These are phyloP conservation scores for Amiota minor DNA, from an alignment of 2,888 invertebrate species.

Conservation along the genomic window DNA sequence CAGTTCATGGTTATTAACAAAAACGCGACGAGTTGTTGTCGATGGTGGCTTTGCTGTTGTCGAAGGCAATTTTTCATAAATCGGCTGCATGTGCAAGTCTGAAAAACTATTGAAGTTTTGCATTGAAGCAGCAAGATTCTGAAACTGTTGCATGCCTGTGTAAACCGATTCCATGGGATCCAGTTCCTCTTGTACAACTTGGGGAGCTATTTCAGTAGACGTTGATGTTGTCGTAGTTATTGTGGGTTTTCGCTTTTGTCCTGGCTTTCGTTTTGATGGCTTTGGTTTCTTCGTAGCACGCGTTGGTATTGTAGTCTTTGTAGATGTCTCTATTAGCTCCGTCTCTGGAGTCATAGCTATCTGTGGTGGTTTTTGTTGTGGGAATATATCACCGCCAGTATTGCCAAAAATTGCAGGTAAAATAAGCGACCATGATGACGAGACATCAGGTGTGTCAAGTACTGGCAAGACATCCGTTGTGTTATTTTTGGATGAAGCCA, in stretches of 20 bases:
- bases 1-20: constrained; percentile 69
- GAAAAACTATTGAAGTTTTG: constrained; percentile 60
- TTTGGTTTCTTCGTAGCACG: constrained; percentile 62
- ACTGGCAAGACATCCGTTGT: constrained; percentile 70
- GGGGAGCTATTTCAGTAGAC: constrained; percentile 55
- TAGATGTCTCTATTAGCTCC: constrained; percentile 69
- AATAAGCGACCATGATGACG: constrained; percentile 86
- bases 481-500: constrained; percentile 77
- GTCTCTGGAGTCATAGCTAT: constrained; percentile 73
- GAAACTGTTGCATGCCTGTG: constrained; percentile 69
- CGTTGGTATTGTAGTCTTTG: constrained; percentile 47
- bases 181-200: constrained; percentile 64
- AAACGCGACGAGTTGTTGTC: constrained; percentile 64
- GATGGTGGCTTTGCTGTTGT: constrained; percentile 47
- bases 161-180: constrained; percentile 68
- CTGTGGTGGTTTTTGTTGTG: constrained; percentile 75
- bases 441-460: constrained; percentile 82
- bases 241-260: constrained; percentile 61
- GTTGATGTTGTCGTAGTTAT: constrained; percentile 49
- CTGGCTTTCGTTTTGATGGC: constrained; percentile 66
- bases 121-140: constrained; percentile 62
- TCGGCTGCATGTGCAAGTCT: constrained; percentile 64
- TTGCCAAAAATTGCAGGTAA: constrained; percentile 86
- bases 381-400: constrained; percentile 78
- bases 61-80: constrained; percentile 61